phyloP scores from a whole-genome alignment of 2,888 invertebrate genomes.

The Drosophila paranaensis region DNA sequence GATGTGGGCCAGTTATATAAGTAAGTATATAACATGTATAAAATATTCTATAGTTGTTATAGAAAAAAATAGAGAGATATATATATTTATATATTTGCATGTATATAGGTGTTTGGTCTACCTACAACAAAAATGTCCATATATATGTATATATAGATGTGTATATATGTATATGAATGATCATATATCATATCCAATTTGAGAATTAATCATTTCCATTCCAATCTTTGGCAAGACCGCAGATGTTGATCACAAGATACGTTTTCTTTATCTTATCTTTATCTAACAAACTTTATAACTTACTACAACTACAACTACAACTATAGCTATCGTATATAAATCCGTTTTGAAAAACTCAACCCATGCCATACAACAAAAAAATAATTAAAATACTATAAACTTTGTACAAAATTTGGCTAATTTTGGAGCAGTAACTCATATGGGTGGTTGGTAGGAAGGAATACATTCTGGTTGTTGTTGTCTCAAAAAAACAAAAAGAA shows the following conservation, averaged over 20 bases:
- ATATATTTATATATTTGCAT: slow-evolving; percentile 8
- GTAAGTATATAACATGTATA: slow-evolving; percentile 31
- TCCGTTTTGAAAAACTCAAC: slow-evolving; percentile 40
- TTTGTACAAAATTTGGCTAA: slow-evolving; percentile 68
- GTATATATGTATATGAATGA: background rate
- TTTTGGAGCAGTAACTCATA: slow-evolving; percentile 60
- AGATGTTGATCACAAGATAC: slow-evolving; percentile 74
- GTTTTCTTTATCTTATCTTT: slow-evolving; percentile 47
- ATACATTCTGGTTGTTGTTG: slow-evolving; percentile 37
- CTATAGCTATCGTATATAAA: slow-evolving; percentile 53
- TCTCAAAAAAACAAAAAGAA: slow-evolving; percentile 7
- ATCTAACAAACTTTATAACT: slow-evolving; percentile 29
- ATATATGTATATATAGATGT: background rate
- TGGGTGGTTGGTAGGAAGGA: slow-evolving; percentile 44
- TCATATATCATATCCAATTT: slow-evolving; percentile 26
- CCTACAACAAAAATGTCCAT: slow-evolving; percentile 25
- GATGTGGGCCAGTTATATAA: slow-evolving; percentile 36
- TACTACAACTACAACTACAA: slow-evolving; percentile 28
- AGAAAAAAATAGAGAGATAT: slow-evolving; percentile 4
- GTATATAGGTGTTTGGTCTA: slow-evolving; percentile 28
- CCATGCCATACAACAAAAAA: slow-evolving; percentile 25
- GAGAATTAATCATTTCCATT: slow-evolving; percentile 33
- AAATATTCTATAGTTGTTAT: slow-evolving; percentile 26
- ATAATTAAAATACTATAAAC: slow-evolving; percentile 20
- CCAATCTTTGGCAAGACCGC: slow-evolving; percentile 74